Evolutionary conservation across 2,888 invertebrate species (phyloP).

Genomic region (Agrotis puta): DNA sequence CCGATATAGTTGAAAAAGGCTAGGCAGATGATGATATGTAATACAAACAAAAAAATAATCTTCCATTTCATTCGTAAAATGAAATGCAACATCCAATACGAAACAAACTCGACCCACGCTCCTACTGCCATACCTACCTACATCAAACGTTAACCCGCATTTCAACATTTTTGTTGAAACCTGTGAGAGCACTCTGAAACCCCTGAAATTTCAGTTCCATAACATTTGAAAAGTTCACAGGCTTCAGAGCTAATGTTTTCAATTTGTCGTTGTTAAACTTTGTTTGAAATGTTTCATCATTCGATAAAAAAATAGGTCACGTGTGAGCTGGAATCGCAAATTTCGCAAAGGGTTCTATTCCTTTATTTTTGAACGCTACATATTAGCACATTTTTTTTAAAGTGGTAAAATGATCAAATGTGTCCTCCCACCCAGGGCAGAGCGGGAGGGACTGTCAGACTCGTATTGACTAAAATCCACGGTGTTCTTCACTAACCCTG

Average conservation of each 20-base stretch:
- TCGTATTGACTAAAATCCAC: too few species aligned
- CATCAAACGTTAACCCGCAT: constrained; percentile 30
- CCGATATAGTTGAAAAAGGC: too few species aligned
- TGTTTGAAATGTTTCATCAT: constrained; percentile 15
- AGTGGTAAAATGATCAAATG: too few species aligned
- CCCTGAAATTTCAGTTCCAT: constrained; percentile 39
- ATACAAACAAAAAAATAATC: neutral
- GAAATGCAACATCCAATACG: neutral
- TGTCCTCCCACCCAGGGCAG: too few species aligned
- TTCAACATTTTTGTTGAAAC: constrained; percentile 34
- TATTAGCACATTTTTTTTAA: too few species aligned
- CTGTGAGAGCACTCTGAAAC: constrained; percentile 21
- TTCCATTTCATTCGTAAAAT: neutral
- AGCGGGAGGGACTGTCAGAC: too few species aligned
- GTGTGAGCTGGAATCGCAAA: neutral
- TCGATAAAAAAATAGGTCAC: constrained; percentile 1
- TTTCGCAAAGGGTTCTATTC: neutral
- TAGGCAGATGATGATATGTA: neutral
- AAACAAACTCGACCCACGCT: neutral
- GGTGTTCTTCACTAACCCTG: too few species aligned
- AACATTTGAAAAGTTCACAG: constrained; percentile 44
- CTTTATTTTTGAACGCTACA: too few species aligned
- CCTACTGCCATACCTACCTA: constrained; percentile 2
- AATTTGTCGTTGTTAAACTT: constrained; percentile 53
- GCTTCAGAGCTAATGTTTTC: constrained; percentile 46